phyloP scores from a whole-genome alignment of 2,797 vertebrate species.

The Atherinosoma microstoma region DNA sequence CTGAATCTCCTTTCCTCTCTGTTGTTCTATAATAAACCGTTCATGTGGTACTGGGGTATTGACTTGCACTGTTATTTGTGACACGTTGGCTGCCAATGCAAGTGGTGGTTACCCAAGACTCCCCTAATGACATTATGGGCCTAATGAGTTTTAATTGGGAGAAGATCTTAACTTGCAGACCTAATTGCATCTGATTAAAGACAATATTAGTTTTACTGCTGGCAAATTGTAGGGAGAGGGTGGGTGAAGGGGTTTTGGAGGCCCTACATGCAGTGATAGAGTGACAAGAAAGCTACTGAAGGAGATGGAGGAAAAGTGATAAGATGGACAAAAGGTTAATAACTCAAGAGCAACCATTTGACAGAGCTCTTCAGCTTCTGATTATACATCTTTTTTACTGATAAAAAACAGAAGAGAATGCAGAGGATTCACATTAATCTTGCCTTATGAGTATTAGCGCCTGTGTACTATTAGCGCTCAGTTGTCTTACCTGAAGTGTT shows the following conservation, averaged over 20 bases:
- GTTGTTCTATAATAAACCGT: constrained; percentile 15
- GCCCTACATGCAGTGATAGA: constrained; percentile 12
- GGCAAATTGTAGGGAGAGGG: constrained; percentile 80
- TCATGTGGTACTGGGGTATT: constrained; percentile 27
- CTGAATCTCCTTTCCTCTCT: constrained; percentile 1
- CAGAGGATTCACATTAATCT: constrained; percentile 8
- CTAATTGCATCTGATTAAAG: constrained; percentile 90
- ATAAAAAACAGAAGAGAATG: constrained; percentile 4
- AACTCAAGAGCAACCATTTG: constrained; percentile 38
- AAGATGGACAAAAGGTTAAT: constrained; percentile 45
- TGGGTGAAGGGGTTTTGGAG: constrained; percentile 54
- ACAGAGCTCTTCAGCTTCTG: constrained; percentile 12
- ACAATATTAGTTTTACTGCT: constrained; percentile 88
- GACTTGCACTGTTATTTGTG: constrained; percentile 60
- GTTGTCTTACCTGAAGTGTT: constrained; percentile 30
- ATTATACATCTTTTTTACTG: constrained; percentile 1
- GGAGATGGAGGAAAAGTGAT: constrained; percentile 9
- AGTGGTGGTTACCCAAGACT: constrained; percentile 77
- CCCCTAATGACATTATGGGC: constrained; percentile 83
- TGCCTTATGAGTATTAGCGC: constrained; percentile 20
- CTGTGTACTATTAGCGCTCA: constrained; percentile 22
- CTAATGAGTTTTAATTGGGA: constrained; percentile 89
- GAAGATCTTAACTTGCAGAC: constrained; percentile 87
- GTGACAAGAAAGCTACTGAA: constrained; percentile 17
- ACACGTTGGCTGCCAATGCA: constrained; percentile 61